Conservation (phyloP, 2,113 vertebrate genomes). For the Catharus fuscescens region DNA sequence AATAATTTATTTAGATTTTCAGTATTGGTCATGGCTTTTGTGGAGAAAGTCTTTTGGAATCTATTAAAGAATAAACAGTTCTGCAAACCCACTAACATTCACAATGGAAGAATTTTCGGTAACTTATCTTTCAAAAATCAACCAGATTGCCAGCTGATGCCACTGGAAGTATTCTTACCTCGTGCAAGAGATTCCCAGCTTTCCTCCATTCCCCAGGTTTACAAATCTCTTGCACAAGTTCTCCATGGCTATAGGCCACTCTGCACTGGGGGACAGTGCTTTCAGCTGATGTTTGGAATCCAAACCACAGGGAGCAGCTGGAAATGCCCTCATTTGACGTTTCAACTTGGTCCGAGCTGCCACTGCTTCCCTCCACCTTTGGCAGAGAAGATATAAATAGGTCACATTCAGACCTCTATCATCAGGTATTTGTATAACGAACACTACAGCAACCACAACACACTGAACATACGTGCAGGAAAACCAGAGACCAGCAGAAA, state of each 20-base stretch:
- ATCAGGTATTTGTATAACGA: not conserved
- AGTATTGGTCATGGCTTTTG: not conserved
- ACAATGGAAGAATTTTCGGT: not conserved
- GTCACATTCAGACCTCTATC: not conserved
- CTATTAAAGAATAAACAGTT: not conserved
- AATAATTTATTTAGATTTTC: not conserved
- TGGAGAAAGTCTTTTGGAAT: not conserved
- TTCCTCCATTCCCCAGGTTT: slow-evolving; percentile 87
- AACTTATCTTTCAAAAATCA: not conserved
- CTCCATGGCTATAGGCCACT: slow-evolving; percentile 74
- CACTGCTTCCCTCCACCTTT: slow-evolving; percentile 92
- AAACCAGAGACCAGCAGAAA: not conserved
- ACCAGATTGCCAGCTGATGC: not conserved
- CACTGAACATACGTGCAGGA: not conserved
- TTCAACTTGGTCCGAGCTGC: slow-evolving; percentile 87
- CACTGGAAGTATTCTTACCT: slow-evolving; percentile 71
- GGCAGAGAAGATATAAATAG: not conserved
- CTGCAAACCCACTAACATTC: not conserved
- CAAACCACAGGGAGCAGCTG: slow-evolving; percentile 89
- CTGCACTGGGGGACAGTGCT: slow-evolving; percentile 87
- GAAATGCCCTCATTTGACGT: slow-evolving; percentile 93
- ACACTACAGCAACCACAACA: not conserved
- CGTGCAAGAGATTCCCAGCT: slow-evolving; percentile 85
- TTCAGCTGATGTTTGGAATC: slow-evolving; percentile 80
- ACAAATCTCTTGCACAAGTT: slow-evolving; percentile 82